A percentile compares a stretch with the other conserved stretches of the same genome.
Conservation (phyloP, 2,888 invertebrate species). For the Nomada fucata region DNA sequence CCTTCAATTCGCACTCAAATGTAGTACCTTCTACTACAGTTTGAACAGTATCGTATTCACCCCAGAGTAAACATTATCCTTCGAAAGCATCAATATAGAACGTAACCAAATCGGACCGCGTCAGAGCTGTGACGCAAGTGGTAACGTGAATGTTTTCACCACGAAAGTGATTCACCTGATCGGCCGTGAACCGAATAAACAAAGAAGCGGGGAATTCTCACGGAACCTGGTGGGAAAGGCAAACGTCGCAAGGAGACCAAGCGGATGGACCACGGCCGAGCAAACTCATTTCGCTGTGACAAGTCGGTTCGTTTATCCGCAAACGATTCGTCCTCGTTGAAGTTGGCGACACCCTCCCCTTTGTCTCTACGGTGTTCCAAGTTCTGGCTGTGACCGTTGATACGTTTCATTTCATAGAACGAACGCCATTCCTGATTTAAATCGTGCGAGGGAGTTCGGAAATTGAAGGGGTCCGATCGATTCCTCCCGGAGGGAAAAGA, state of each 20-base stretch:
- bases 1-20: background rate
- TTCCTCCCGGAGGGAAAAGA: slow-evolving; percentile 32
- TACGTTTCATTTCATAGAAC: slow-evolving; percentile 50
- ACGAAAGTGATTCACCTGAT: background rate
- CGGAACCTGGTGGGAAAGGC: background rate
- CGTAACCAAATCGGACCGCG: background rate
- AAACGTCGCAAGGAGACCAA: slow-evolving; percentile 22
- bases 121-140: background rate
- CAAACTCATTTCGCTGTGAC: slow-evolving; percentile 47
- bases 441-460: slow-evolving; percentile 15
- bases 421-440: slow-evolving; percentile 36
- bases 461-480: slow-evolving; percentile 31
- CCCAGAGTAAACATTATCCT: background rate
- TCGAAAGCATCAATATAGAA: background rate
- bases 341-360: background rate
- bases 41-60: too few species aligned
- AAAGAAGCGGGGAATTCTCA: background rate
- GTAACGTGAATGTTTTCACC: background rate
- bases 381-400: slow-evolving; percentile 15
- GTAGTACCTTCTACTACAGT: too few species aligned
- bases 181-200: slow-evolving; percentile 21
- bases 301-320: slow-evolving; percentile 36
- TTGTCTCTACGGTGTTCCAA: background rate
- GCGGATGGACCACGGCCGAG: background rate
- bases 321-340: slow-evolving; percentile 24